These are phyloP conservation scores for Drosophila ficusphila DNA, from an alignment of 1,140 invertebrate species.

Conservation along the genomic window DNA sequence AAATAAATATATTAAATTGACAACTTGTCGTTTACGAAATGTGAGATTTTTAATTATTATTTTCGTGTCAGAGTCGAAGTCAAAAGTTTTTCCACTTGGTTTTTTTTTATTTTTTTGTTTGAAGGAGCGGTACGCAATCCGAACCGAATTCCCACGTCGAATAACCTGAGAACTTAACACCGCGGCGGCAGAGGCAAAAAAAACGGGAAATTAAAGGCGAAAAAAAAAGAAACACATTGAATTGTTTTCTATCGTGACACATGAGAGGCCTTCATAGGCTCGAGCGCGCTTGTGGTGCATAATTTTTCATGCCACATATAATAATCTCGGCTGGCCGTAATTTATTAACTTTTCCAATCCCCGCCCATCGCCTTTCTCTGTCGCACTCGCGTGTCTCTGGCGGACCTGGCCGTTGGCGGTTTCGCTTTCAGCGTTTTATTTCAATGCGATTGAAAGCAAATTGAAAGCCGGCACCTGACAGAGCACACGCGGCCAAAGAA, in stretches of 20 bases:
- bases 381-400: constrained; percentile 18
- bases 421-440: constrained; percentile 65
- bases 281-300: constrained; percentile 34
- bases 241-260: constrained; percentile 64
- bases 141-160: constrained; percentile 28
- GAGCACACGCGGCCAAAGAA: constrained; percentile 8
- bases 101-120: background rate
- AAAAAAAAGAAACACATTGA: constrained; percentile 26
- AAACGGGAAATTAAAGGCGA: constrained; percentile 12
- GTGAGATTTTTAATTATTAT: constrained; percentile 60
- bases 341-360: constrained; percentile 50
- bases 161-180: constrained; percentile 33
- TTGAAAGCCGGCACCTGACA: constrained; percentile 56
- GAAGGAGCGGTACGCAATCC: constrained; percentile 10
- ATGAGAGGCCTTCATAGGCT: constrained; percentile 50
- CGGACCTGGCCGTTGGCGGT: constrained; percentile 35
- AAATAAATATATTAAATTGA: constrained; percentile 14
- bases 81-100: constrained; percentile 1
- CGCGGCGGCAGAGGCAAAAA: background rate
- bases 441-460: constrained; percentile 65
- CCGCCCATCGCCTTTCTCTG: background rate
- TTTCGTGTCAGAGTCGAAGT: constrained; percentile 26
- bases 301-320: constrained; percentile 54
- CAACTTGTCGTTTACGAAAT: constrained; percentile 39
- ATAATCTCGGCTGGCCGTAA: constrained; percentile 52